Evolutionary conservation across 2,797 vertebrate genomes (phyloP), one percentile per base, ranked within the genome.

Genomic region (Adrianichthys oophorus): DNA sequence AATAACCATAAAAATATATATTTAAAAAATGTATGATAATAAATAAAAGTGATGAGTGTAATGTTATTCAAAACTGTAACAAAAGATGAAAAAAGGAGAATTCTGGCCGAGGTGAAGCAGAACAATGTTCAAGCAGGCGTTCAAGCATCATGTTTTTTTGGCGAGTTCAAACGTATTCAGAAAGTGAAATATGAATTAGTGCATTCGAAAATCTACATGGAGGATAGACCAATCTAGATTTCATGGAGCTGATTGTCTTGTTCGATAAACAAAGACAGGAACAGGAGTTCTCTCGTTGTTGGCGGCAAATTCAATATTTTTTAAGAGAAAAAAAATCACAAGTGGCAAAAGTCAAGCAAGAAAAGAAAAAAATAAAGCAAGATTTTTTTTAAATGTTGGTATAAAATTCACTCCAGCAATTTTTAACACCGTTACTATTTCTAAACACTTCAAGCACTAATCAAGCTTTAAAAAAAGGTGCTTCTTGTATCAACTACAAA

Each of bases 91-190:
- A 70, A 62, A 42, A 59, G 73, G 70, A 75, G 67, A 66, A 65
- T 60, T 68, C 75, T 86, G 83, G 74, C 74, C 24, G 53, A 74
- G 71, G 76, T 68, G 68, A 67, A 57, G 57, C 59, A 62, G 80
- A 91, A 85, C 86, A 74, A 79, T 78, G 78, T 75, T 83, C 58
- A 81, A 80, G 88, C 82, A 73, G 81, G 56, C 56, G 72, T 57
- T 69, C 6, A 52, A 46, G 85, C 78, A 87, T 61, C 83, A 88
- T 88, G 83, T 21, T 90, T 74, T 87, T 92, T 94, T 92, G 92
- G 92, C 78, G 37, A 76, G 90, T 78, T 79, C 62, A 57, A 76
- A 78, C 46, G 76, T 62, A 62, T 51, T 54, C 15, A 41, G 72
- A 53, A 70, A 73, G 61, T 49, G 59, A 88, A 86, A 78, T 89